phyloP scores from a whole-genome alignment of 2,113 vertebrate species.

The Zonotrichia leucophrys region DNA sequence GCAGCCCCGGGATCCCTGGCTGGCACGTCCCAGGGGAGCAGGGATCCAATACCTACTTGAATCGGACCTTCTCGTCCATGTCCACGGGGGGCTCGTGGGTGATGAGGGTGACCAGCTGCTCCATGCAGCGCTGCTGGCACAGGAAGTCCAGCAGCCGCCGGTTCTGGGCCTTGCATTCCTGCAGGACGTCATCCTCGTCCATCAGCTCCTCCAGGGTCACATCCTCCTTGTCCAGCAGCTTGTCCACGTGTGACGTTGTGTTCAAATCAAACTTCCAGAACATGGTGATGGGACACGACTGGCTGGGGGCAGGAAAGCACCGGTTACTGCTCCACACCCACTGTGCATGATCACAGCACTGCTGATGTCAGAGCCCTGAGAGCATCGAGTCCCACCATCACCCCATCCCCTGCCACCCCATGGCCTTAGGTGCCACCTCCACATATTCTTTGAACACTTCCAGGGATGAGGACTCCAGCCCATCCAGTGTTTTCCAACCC shows the following conservation, averaged over 20 bases:
- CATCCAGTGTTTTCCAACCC: neutral
- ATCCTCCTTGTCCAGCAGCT: constrained; percentile 93
- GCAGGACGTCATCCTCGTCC: constrained; percentile 95
- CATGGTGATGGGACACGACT: constrained; percentile 81
- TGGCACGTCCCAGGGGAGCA: neutral
- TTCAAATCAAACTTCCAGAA: constrained; percentile 99
- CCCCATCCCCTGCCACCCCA: rapidly evolving
- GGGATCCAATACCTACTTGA: constrained; percentile 83
- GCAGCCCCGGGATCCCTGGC: rapidly evolving
- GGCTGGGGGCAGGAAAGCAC: constrained; percentile 35
- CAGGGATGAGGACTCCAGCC: neutral
- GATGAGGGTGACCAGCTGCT: constrained; percentile 91
- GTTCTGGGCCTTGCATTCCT: constrained; percentile 98
- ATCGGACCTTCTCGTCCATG: constrained; percentile 94
- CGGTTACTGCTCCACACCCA: rapidly evolving
- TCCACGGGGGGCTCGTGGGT: constrained; percentile 89
- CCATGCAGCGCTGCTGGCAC: constrained; percentile 91
- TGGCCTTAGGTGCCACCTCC: rapidly evolving
- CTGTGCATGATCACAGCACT: rapidly evolving
- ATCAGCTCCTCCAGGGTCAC: constrained; percentile 91
- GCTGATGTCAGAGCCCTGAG: rapidly evolving
- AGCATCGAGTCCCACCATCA: rapidly evolving
- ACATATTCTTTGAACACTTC: rapidly evolving
- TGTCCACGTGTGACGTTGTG: constrained; percentile 92
- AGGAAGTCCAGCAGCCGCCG: constrained; percentile 91